Percentiles rank a stretch among this genome's conserved stretches.
phyloP scores from a whole-genome alignment of 2,113 vertebrate genomes.

The Mus pahari region DNA sequence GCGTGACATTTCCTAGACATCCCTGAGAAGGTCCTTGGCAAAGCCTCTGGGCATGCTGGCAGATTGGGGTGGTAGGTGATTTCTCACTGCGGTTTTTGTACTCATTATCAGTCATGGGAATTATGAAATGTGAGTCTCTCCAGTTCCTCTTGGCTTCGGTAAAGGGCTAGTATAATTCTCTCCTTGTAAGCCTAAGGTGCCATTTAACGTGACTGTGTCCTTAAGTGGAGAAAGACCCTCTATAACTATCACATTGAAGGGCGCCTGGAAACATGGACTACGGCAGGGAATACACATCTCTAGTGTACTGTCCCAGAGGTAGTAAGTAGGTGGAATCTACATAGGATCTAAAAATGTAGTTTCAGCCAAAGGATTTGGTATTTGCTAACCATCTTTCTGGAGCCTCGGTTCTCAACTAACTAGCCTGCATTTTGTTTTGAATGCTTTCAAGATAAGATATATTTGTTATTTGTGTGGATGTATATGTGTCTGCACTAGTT shows the following conservation, averaged over 20 bases:
- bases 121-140: background rate
- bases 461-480: background rate
- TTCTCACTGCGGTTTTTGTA: background rate
- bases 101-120: background rate
- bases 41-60: background rate
- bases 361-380: background rate
- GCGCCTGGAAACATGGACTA: background rate
- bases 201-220: background rate
- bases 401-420: background rate
- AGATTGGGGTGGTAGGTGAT: background rate
- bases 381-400: background rate
- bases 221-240: background rate
- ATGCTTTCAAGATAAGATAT: background rate
- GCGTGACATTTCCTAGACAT: background rate
- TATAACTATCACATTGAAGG: background rate
- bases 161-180: background rate
- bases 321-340: background rate
- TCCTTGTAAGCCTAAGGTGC: background rate
- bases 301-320: background rate
- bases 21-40: background rate
- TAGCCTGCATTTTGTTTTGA: constrained; percentile 35
- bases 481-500: background rate
- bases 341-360: background rate
- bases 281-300: background rate
- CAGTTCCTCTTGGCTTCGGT: background rate